Base-by-base conservation (phyloP, 2,797 vertebrate species). In the Pseudomugil gertrudae region DNA sequence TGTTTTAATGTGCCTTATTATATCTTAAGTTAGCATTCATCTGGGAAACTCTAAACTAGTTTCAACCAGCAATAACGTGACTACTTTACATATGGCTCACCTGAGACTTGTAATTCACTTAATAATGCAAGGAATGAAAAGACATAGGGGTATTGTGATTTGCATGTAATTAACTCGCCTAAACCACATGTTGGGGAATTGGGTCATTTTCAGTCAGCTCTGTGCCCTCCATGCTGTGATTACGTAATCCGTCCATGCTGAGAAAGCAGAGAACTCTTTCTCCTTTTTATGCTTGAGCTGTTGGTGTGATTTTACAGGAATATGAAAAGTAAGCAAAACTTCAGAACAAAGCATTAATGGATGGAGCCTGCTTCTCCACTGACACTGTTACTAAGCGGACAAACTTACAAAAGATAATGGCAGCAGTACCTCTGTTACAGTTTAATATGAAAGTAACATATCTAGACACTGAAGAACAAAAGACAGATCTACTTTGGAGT, bases 261-360 rank as follows among this genome's bases (percentile, higher is more conserved):
- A 43, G 15, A 27, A 38, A 43, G 51, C 40, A 50, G 29, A 43
- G 55, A 63, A 57, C 29, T 63, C 13, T 54, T 57, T 63, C 13
- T 17, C 26, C 40, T 27, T 38, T 62, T 54, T 27, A 38, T 51
- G 59, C n/a, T 57, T 57, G 29, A 51, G 33, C 17, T 57, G 45
- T 50, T 14, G 35, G 45, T 52, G 48, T 59, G 38, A 23, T 59
- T 17, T 45, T 10, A 29, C 21, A 48, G 21, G 45, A 48, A 48
- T 48, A 23, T 48, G 51, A 38, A 26, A 52, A 53, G 36, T 35
- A 15, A 40, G 61, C 5, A 52, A 19, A 45, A 63, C 33, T 63
- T 27, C 33, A 27, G 21, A 38, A 38, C 23, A 52, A 29, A 50
- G 19, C 48, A 63, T 53, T 52, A 63, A 38, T 23, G 38, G 61